phyloP scores from a whole-genome alignment of 2,113 vertebrate genomes.

The Patagioenas fasciata region DNA sequence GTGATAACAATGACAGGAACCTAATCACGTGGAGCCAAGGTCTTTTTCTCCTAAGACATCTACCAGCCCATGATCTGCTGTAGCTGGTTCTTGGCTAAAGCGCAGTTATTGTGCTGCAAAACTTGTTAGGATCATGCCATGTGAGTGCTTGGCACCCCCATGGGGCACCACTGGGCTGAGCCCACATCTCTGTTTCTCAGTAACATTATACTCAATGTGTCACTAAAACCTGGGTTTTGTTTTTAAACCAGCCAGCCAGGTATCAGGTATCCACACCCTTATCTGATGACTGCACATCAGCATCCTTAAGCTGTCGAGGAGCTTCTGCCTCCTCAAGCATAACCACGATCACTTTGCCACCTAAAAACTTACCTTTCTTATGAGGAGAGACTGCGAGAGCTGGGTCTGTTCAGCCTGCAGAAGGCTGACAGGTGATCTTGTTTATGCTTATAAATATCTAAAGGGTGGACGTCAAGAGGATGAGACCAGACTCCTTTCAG shows the following conservation, averaged over 20 bases:
- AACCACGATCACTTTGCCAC: not conserved
- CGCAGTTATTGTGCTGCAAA: not conserved
- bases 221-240: not conserved
- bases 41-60: not conserved
- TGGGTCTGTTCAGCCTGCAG: too few relatives aligned
- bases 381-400: too few relatives aligned
- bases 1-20: not conserved
- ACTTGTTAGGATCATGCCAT: accelerated
- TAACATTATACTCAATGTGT: not conserved
- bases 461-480: too few relatives aligned
- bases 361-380: not conserved
- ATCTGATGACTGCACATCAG: not conserved
- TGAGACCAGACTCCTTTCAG: too few relatives aligned
- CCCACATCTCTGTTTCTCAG: not conserved
- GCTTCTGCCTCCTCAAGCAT: not conserved
- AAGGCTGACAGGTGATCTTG: too few relatives aligned
- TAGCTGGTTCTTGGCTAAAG: not conserved
- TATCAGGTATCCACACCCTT: not conserved
- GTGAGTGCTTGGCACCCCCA: not conserved
- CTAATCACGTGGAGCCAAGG: not conserved
- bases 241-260: not conserved
- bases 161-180: not conserved
- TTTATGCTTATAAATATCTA: too few relatives aligned
- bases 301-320: not conserved
- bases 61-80: not conserved